Evolutionary conservation across 2,797 vertebrate genomes (phyloP), one percentile per base, ranked within the genome.

Genomic region (Eutrigla gurnardus): DNA sequence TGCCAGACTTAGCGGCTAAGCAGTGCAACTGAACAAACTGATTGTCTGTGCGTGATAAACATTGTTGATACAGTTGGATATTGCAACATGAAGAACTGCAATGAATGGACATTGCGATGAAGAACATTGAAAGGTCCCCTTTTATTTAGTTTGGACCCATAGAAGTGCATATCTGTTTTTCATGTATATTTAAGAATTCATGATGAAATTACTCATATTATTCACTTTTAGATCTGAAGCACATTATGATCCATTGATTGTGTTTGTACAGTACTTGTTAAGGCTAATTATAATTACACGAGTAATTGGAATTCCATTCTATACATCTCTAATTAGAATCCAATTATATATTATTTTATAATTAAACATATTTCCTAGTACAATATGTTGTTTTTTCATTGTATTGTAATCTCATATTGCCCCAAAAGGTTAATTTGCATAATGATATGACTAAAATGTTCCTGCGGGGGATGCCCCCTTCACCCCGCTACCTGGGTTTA

Each of bases 21-120:
- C 67, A 58, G 45, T 43, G 46, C 57, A 46, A 35, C 42, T 58
- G 37, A 69, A 35, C 10, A 40, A 64, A 13, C 6, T 55, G 60
- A 58, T 54, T 25, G 15, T 11, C 4, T 74, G 39, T 62, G 43
- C 33, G 6, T 25, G 25, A 63, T 10, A 35, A 11, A 40, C 5
- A 36, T 4, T 33, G 18, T 60, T 66, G 32, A 25, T 60, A 14
- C 39, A 15, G 32, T 15, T 15, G 33, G 6, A 37, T n/a, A n/a
- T 35, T 35, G 11, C 39, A 60, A n/a, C 13, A 45, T 25, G 25
- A 25, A 25, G 25, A 25, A 25, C 25, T 25, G 25, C 25, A 25
- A 25, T 25, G 25, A 25, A 25, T 25, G 25, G 25, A 25, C 25
- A 25, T 25, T 25, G 25, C 25, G 2, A 25, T 25, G 25, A 25